Base-by-base conservation (phyloP, 2,888 invertebrate genomes). In the Euzophera pinguis region DNA sequence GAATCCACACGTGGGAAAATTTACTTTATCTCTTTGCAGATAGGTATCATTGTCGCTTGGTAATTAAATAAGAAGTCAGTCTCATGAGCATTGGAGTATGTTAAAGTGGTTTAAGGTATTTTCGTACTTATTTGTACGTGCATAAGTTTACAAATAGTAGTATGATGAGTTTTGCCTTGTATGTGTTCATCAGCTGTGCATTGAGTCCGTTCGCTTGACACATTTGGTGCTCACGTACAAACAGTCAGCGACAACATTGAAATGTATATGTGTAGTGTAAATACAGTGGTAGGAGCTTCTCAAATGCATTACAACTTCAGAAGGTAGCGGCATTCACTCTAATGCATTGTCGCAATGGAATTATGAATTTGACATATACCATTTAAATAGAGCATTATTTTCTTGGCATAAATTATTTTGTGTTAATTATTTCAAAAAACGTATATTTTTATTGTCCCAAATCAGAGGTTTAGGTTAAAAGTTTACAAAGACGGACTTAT, bases 11-110 rank as follows among this genome's bases (percentile, higher is more conserved):
- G 54, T 41, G 45, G 51, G 14, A 69, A 68, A 66, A 50, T 50
- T 47, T 22, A 56, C 64, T 56, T 47, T 73, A 62, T 35, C 3
- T 6, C 7, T 5, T 43, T 22, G 0, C 0, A 0, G 7, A 63
- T 66, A 41, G 54, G 62, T 45, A 57, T 45, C 14, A 52, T 54
- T 56, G 58, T 73, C 14, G 37, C 9, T 43, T 53, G 41, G 7
- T 7, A 2, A 14, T 47, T 22, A 41, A 41, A 62, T 56, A 53
- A 65, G 68, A 62, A 60, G 63, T 52, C 56, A 61, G 59, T 55
- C 54, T 56, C 54, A 47, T 16, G 16, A 14, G 32, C 14, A 27
- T 17, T 41, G 52, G 38, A 57, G 57, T 54, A 55, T 57, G 54
- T 10, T 9, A 16, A 1, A 14, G 9, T 39, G 39, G 16, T 58